Conservation (phyloP, 1,140 invertebrate genomes). For the Streblospio benedicti region DNA sequence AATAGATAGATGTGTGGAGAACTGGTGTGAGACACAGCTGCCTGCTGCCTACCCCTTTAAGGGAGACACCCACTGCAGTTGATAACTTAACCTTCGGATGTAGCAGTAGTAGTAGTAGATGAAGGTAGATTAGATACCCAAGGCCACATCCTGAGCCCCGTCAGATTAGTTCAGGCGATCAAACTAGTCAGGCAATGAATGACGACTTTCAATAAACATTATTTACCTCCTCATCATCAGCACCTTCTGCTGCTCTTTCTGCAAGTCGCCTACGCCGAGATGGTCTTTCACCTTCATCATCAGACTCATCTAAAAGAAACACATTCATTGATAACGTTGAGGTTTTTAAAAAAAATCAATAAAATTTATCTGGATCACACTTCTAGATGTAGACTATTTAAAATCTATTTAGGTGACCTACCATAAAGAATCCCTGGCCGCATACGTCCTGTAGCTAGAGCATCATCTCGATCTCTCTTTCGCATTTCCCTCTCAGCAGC, state of each 20-base stretch:
- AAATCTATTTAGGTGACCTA: too few species aligned
- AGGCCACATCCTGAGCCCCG: too few species aligned
- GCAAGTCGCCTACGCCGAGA: conserved; percentile 66
- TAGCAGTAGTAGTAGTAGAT: too few species aligned
- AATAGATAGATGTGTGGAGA: too few species aligned
- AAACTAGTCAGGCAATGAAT: too few species aligned
- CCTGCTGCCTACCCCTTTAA: too few species aligned
- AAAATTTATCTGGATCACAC: not conserved
- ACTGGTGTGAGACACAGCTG: too few species aligned
- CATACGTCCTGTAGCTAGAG: conserved; percentile 66
- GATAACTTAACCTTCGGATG: too few species aligned
- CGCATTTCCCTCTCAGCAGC: conserved; percentile 82
- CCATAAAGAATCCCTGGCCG: conserved; percentile 52
- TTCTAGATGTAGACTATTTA: not conserved
- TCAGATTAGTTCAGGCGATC: too few species aligned
- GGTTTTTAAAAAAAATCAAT: not conserved
- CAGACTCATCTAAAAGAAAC: conserved; percentile 41
- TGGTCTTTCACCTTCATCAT: conserved; percentile 59
- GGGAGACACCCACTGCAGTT: too few species aligned
- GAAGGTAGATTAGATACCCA: too few species aligned
- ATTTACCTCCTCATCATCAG: conserved; percentile 62
- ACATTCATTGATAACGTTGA: not conserved
- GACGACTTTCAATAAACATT: too few species aligned
- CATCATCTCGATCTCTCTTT: conserved; percentile 74
- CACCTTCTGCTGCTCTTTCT: conserved; percentile 75